These are phyloP conservation scores for Nematostella vectensis DNA, from an alignment of 92 coral and sea anemone genomes.

Conservation along the genomic window DNA sequence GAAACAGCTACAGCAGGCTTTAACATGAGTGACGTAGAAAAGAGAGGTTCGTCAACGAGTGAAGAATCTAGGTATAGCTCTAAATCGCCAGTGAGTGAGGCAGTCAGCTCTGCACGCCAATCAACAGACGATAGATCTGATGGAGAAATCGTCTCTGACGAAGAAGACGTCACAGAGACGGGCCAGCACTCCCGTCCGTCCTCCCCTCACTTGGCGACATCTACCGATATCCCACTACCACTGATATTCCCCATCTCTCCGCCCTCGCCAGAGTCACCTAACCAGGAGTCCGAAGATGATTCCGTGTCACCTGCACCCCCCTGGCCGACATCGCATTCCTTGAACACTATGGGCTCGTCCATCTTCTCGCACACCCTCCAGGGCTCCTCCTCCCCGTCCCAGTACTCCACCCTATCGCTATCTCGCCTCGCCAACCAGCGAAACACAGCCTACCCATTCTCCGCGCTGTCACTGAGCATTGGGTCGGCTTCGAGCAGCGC, in stretches of 20 bases:
- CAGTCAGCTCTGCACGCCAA: no score
- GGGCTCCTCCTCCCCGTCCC: slow-evolving; percentile 12
- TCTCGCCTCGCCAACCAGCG: slow-evolving; percentile 36
- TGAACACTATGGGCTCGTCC: slow-evolving; percentile 5
- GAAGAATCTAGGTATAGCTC: no score
- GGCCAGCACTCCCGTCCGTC: neutral
- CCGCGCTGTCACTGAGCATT: slow-evolving; percentile 72
- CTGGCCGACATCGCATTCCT: slow-evolving; percentile 38
- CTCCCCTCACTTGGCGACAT: slow-evolving; percentile 4
- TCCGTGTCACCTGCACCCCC: slow-evolving; percentile 61
- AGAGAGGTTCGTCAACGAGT: no score
- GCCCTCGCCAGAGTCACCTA: slow-evolving; percentile 71
- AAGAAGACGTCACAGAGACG: neutral
- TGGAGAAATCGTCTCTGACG: slow-evolving; percentile 1
- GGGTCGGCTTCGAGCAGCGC: slow-evolving; percentile 89
- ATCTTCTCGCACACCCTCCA: neutral
- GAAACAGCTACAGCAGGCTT: no score
- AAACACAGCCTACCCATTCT: slow-evolving; percentile 66
- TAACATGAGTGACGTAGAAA: no score
- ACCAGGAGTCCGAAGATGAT: slow-evolving; percentile 55
- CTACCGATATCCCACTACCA: neutral
- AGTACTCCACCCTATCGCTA: slow-evolving; percentile 11
- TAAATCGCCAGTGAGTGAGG: no score
- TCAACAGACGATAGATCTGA: slow-evolving; percentile 7
- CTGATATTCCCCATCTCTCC: slow-evolving; percentile 93